phyloP scores from a whole-genome alignment of 1,140 invertebrate species.

The Drosophila sp. region DNA sequence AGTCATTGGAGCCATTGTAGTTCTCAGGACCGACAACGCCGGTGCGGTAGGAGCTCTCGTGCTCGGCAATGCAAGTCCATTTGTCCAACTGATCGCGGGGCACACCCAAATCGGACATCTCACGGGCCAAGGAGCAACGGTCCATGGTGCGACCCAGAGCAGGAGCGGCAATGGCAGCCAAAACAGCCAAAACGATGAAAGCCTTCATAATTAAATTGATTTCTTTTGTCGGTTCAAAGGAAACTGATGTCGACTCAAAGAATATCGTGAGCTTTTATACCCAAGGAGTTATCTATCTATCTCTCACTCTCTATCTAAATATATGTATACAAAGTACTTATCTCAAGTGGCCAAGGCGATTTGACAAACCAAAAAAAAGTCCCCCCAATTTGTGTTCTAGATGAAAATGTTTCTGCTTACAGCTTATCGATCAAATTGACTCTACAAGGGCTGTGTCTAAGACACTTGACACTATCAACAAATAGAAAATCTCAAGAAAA shows the following conservation, averaged over 20 bases:
- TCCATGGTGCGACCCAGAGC: conserved; percentile 39
- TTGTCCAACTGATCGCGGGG: conserved; percentile 41
- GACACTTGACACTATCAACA: neutral
- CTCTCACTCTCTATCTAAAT: neutral
- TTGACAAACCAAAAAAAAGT: neutral
- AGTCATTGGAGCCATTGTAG: conserved; percentile 58
- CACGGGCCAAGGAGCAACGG: conserved; percentile 54
- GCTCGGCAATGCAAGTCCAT: conserved; percentile 55
- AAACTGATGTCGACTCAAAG: conserved; percentile 16
- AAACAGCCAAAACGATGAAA: conserved; percentile 43
- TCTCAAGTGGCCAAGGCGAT: conserved; percentile 6
- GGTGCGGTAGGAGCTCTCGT: conserved; percentile 58
- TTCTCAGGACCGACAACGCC: conserved; percentile 50
- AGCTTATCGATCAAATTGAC: conserved; percentile 4
- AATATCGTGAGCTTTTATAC: conserved; percentile 23
- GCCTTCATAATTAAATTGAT: conserved; percentile 50
- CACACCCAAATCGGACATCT: conserved; percentile 49
- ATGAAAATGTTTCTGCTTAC: conserved; percentile 5
- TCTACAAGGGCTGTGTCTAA: neutral
- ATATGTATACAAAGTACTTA: neutral
- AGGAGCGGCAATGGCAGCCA: conserved; percentile 27
- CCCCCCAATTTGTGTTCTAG: conserved; percentile 16
- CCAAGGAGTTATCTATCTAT: conserved; percentile 22
- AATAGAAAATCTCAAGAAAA: neutral
- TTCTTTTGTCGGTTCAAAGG: neutral